Base-by-base conservation (phyloP, 2,888 invertebrate genomes). In the Craniophora ligustri region DNA sequence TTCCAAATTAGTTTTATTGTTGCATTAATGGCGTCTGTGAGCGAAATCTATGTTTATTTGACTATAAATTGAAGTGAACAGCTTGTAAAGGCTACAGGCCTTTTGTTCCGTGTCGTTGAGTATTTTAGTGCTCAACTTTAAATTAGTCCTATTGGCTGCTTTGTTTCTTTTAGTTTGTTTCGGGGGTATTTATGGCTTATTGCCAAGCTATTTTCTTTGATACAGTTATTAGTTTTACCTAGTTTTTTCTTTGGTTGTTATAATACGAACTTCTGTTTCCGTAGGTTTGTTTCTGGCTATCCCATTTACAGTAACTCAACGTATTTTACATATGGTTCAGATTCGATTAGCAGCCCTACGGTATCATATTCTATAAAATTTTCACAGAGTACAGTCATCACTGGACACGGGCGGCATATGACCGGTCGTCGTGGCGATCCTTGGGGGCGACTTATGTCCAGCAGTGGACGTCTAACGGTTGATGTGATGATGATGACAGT, bases 1-100 rank as follows among this genome's bases (percentile, higher is more conserved):
- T 60, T 55, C 44, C 35, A 68, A 65, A 70, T 67, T 65, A 59
- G 49, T 69, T 66, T 71, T 54, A 67, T 50, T 55, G 50, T 67
- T 48, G 31, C 36, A 49, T 28, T 67, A 69, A 63, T 57, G 48
- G 53, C 35, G 50, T 47, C 59, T 59, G 50, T 63, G 63, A 48
- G 34, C 6, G 42, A 59, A 63, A 55, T 66, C 58, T 46, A 62
- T 67, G 40, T 61, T 62, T 60, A 65, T 62, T 54, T 48, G 45
- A 1, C 59, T 44, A 58, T 66, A 49, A 66, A 66, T 62, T 49
- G 14, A 3, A 51, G 34, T 51, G 26, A 48, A 61, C 31, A 44
- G 48, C 49, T 48, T 50, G 50, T 28, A 38, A 57, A 41, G 28
- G 32, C 35, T 41, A 14, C 16, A 39, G 47, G 10, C 10, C 23